Conservation (phyloP, 2,888 invertebrate genomes). For the Heteropelma amictum region DNA sequence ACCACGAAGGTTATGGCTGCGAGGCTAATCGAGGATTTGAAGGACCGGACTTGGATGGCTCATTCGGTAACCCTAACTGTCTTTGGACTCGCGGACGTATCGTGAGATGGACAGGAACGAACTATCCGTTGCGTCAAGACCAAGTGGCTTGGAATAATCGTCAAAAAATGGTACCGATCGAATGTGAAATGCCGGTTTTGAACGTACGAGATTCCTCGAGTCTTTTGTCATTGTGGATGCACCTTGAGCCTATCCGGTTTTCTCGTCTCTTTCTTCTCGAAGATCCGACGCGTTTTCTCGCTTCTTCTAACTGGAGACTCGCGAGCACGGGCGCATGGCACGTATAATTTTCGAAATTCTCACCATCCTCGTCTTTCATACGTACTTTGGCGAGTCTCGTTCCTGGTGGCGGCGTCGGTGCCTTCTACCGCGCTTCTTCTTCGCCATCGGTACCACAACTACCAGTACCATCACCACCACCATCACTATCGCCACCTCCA, state of each 20-base stretch:
- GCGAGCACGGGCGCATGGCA: conserved; percentile 65
- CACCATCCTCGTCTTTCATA: conserved; percentile 53
- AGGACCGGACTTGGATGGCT: too few relatives aligned
- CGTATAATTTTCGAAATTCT: conserved; percentile 74
- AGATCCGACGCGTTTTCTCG: conserved; percentile 38
- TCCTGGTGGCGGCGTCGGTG: conserved; percentile 52
- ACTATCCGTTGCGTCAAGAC: not conserved
- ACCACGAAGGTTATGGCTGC: not conserved
- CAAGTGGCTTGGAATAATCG: not conserved
- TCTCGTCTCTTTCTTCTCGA: not conserved
- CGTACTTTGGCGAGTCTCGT: conserved; percentile 52
- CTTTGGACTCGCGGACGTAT: too few relatives aligned
- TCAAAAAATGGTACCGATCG: not conserved
- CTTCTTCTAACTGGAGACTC: conserved; percentile 55
- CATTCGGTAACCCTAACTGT: too few relatives aligned
- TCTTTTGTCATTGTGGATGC: conserved; percentile 12
- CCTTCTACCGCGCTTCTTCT: conserved; percentile 53
- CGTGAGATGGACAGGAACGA: too few relatives aligned
- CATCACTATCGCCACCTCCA: conserved; percentile 32
- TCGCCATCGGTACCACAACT: conserved; percentile 7
- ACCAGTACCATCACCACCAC: conserved; percentile 29
- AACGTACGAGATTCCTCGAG: not conserved
- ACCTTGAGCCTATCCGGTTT: not conserved
- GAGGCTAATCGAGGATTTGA: too few relatives aligned
- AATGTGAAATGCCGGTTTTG: not conserved